A percentile compares a stretch with the other conserved stretches of the same genome.
Evolutionary conservation across 2,113 vertebrate species (phyloP).

Genomic region (Oncorhynchus mykiss): DNA sequence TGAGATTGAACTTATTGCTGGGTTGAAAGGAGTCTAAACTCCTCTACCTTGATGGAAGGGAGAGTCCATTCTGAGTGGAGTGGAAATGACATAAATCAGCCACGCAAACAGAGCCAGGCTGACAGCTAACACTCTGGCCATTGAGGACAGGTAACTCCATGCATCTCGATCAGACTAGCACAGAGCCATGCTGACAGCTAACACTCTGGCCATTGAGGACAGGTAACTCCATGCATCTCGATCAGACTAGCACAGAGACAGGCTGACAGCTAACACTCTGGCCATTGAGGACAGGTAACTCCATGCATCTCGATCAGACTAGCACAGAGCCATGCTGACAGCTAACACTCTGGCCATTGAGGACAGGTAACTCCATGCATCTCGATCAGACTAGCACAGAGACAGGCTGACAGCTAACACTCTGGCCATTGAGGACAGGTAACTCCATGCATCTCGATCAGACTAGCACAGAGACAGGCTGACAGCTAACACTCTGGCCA

Average conservation of each 20-base stretch:
- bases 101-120: background rate
- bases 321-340: too few species aligned
- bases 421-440: too few species aligned
- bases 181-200: background rate
- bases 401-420: background rate
- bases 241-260: background rate
- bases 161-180: background rate
- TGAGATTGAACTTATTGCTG: slow-evolving; percentile 39
- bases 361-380: background rate
- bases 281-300: too few species aligned
- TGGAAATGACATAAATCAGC: background rate
- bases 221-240: background rate
- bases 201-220: background rate
- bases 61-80: background rate
- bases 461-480: too few species aligned
- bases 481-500: too few species aligned
- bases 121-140: background rate
- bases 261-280: background rate
- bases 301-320: too few species aligned
- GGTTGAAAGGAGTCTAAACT: background rate
- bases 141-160: background rate
- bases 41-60: background rate
- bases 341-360: background rate
- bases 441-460: too few species aligned
- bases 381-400: background rate